phyloP scores from a whole-genome alignment of 2,113 vertebrate species.

The Pangasianodon hypophthalmus region DNA sequence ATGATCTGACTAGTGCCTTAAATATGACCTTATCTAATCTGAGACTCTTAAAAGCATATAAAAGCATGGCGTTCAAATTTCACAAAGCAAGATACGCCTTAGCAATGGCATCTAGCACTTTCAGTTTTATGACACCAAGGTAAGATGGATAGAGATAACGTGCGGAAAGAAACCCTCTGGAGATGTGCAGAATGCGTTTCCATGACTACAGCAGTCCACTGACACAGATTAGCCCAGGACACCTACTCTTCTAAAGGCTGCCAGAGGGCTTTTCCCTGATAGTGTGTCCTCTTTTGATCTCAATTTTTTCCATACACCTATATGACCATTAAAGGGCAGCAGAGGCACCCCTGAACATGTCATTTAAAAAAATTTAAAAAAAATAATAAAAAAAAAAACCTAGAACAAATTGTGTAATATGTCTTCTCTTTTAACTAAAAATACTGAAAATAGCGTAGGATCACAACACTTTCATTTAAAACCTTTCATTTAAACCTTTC shows the following conservation, averaged over 20 bases:
- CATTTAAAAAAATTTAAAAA: no score
- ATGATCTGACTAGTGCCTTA: background rate
- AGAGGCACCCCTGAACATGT: background rate
- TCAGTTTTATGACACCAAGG: background rate
- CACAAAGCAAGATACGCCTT: background rate
- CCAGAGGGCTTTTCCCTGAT: slow-evolving; percentile 43
- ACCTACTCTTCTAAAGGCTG: slow-evolving; percentile 30
- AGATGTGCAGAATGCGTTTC: background rate
- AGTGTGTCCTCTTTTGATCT: slow-evolving; percentile 9
- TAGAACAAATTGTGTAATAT: background rate
- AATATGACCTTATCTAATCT: background rate
- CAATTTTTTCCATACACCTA: background rate
- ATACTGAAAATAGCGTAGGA: background rate
- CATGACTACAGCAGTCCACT: slow-evolving; percentile 19
- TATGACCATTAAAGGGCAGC: background rate
- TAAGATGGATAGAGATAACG: slow-evolving; percentile 1
- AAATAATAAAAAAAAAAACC: background rate
- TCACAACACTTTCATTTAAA: background rate
- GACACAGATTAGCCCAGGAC: background rate
- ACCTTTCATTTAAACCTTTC: background rate
- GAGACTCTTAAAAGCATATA: background rate
- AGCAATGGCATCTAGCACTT: background rate
- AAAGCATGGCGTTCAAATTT: background rate
- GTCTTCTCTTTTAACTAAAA: background rate
- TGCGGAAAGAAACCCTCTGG: background rate